Percentiles rank a stretch among this genome's conserved stretches.
phyloP scores from a whole-genome alignment of 2,888 invertebrate genomes.

The Drepana falcataria region DNA sequence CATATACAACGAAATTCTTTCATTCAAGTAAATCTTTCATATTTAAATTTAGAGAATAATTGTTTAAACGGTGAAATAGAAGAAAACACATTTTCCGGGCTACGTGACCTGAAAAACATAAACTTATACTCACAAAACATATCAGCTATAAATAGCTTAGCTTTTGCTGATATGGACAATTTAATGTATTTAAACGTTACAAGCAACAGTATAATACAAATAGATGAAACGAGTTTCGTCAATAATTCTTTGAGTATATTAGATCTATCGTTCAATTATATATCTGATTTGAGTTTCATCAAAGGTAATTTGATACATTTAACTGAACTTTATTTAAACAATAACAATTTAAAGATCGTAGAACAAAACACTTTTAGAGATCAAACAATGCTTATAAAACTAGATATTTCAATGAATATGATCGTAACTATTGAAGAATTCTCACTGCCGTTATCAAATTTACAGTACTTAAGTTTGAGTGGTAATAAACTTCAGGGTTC shows the following conservation, averaged over 20 bases:
- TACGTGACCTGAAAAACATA: conserved; percentile 33
- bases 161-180: conserved; percentile 36
- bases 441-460: conserved; percentile 46
- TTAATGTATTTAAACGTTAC: conserved; percentile 49
- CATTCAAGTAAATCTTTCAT: conserved; percentile 27
- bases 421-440: conserved; percentile 41
- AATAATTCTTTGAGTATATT: conserved; percentile 32
- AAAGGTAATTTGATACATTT: conserved; percentile 34
- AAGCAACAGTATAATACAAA: conserved; percentile 35
- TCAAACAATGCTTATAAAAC: conserved; percentile 35
- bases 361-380: conserved; percentile 32
- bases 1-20: conserved; percentile 46
- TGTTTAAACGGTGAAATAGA: conserved; percentile 40
- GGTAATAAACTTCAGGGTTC: conserved; percentile 43
- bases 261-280: conserved; percentile 51
- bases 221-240: conserved; percentile 42
- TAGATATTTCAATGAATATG: conserved; percentile 54
- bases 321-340: conserved; percentile 42
- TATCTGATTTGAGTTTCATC: conserved; percentile 42
- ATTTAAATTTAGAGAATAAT: conserved; percentile 50
- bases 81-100: conserved; percentile 43
- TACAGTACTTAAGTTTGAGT: conserved; percentile 50
- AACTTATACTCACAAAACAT: conserved; percentile 47
- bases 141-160: conserved; percentile 30
- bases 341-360: conserved; percentile 42